phyloP scores from a whole-genome alignment of 2,797 vertebrate species.

The Gadopsis marmoratus region DNA sequence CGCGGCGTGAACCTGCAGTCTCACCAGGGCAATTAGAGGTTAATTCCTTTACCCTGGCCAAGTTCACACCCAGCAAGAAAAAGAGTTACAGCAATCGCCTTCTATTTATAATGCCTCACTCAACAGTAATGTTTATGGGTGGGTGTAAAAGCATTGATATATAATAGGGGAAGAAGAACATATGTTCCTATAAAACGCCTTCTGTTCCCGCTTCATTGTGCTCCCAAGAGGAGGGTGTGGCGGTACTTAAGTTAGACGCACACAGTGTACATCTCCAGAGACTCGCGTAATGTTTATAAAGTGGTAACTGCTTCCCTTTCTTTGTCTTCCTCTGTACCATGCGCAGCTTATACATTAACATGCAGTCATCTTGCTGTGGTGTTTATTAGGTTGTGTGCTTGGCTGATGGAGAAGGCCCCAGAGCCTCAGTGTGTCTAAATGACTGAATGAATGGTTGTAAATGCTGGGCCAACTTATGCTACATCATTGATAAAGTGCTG shows the following conservation, averaged over 20 bases:
- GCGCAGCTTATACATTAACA: conserved; percentile 46
- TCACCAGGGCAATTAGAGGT: conserved; percentile 53
- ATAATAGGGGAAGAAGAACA: conserved; percentile 80
- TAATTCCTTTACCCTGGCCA: conserved; percentile 59
- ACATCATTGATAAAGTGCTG: conserved; percentile 80
- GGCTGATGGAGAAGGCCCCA: conserved; percentile 50
- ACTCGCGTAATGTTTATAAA: conserved; percentile 83
- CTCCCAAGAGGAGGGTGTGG: conserved; percentile 79
- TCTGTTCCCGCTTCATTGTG: conserved; percentile 80
- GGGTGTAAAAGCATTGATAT: conserved; percentile 81
- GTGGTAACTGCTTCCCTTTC: conserved; percentile 71
- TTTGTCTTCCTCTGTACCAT: conserved; percentile 52
- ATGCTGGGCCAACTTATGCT: conserved; percentile 70
- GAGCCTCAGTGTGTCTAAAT: conserved; percentile 62
- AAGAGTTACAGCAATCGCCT: conserved; percentile 54
- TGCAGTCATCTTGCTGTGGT: conserved; percentile 21
- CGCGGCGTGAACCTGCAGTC: conserved; percentile 29
- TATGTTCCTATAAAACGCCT: conserved; percentile 86
- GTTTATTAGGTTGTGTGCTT: conserved; percentile 59
- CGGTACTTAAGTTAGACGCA: conserved; percentile 81
- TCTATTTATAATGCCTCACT: conserved; percentile 75
- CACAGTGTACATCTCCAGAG: conserved; percentile 72
- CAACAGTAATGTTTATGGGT: conserved; percentile 80
- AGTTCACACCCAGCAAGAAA: conserved; percentile 62
- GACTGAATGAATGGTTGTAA: conserved; percentile 76